A percentile compares a stretch with the other conserved stretches of the same genome.
Conservation (phyloP, 2,797 vertebrate species). For the Capromys pilorides region DNA sequence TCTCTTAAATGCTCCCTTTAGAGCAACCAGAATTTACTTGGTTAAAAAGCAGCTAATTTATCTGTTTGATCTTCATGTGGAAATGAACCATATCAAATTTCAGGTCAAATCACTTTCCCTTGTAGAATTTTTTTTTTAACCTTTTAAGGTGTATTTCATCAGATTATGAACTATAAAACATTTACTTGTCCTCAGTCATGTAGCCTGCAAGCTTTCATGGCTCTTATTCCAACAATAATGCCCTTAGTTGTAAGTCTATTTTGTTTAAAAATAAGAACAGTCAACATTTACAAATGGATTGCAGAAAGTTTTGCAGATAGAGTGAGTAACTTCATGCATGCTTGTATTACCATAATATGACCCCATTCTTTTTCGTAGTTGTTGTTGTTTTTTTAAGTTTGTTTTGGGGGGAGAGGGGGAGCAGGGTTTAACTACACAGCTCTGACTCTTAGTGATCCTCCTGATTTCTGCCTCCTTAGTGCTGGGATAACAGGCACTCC, state of each 20-base stretch:
- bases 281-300: conserved; percentile 32
- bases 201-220: not conserved
- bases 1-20: not conserved
- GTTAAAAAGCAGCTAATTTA: conserved; percentile 72
- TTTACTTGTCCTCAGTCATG: conserved; percentile 44
- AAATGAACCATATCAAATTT: conserved; percentile 68
- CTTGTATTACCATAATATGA: not conserved
- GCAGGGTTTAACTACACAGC: no score
- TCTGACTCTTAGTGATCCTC: no score
- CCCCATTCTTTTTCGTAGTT: not conserved
- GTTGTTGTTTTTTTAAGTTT: no score
- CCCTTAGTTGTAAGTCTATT: conserved; percentile 12
- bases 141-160: conserved; percentile 65
- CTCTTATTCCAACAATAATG: not conserved
- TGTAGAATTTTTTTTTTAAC: conserved; percentile 66
- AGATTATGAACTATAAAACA: not conserved
- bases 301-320: not conserved
- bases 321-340: not conserved
- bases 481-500: no score
- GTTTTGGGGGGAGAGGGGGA: no score
- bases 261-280: conserved; percentile 41
- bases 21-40: conserved; percentile 42
- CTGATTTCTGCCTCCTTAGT: no score
- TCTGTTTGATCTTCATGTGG: conserved; percentile 74
- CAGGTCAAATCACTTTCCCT: conserved; percentile 56